These are phyloP conservation scores for Bombycilla garrulus DNA, from an alignment of 2,113 vertebrate species.

Conservation along the genomic window DNA sequence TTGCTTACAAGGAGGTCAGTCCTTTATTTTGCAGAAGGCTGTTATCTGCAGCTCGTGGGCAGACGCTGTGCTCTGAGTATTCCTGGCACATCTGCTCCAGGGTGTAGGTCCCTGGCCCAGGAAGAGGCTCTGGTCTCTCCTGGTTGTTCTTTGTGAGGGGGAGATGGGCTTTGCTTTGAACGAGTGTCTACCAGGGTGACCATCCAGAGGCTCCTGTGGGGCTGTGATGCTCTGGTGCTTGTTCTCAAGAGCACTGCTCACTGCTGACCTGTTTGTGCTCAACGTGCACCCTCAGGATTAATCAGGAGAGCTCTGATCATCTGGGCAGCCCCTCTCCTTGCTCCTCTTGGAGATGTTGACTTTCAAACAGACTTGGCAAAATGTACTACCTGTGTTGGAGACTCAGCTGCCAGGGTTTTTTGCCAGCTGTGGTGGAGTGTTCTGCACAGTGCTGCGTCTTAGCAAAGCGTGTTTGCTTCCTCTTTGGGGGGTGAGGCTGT, in stretches of 20 bases:
- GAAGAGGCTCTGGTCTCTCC: background rate
- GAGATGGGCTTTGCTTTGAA: background rate
- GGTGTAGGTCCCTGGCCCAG: background rate
- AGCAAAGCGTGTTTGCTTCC: background rate
- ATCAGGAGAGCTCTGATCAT: background rate
- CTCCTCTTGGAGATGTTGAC: fast-evolving
- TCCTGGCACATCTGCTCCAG: background rate
- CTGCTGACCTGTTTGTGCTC: background rate
- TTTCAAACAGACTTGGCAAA: background rate
- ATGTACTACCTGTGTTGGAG: background rate
- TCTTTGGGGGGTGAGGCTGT: background rate
- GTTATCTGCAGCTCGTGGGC: background rate
- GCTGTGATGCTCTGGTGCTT: background rate
- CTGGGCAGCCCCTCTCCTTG: background rate
- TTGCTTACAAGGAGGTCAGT: background rate
- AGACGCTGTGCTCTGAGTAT: fast-evolving
- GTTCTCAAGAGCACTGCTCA: background rate
- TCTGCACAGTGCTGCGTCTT: background rate
- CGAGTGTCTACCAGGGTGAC: background rate
- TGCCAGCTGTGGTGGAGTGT: background rate
- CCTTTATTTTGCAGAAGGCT: background rate
- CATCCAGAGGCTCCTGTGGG: background rate
- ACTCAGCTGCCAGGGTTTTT: background rate
- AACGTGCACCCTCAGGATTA: background rate
- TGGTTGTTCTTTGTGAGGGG: background rate